Conservation (phyloP, 2,888 invertebrate species). For the Escarpia spicata region DNA sequence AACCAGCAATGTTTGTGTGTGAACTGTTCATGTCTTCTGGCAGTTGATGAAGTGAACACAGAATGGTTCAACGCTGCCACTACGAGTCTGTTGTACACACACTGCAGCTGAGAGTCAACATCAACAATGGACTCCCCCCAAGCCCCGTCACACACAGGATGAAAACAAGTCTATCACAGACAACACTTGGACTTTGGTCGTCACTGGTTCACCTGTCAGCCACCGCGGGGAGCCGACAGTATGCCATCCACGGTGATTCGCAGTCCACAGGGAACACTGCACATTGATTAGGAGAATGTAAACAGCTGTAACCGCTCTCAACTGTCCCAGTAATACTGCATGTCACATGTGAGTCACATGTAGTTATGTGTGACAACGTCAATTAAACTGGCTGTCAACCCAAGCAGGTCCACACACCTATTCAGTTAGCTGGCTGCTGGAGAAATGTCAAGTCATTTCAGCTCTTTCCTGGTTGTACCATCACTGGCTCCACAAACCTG, state of each 20-base stretch:
- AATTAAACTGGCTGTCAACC: neutral
- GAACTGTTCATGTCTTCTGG: neutral
- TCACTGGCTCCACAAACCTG: neutral
- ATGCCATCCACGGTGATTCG: neutral
- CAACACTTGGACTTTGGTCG: neutral
- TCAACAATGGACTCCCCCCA: neutral
- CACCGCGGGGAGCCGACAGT: neutral
- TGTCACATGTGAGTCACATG: neutral
- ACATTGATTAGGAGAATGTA: conserved; percentile 3
- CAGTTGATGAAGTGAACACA: neutral
- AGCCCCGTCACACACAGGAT: neutral
- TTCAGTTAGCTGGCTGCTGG: neutral
- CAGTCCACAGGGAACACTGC: neutral
- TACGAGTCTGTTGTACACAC: neutral
- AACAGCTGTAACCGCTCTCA: neutral
- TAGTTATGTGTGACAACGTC: neutral
- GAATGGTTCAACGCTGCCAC: neutral
- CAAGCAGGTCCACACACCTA: neutral
- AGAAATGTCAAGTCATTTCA: neutral
- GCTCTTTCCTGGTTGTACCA: neutral
- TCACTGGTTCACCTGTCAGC: neutral
- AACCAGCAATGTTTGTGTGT: neutral
- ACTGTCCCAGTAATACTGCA: neutral
- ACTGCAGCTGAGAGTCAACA: neutral
- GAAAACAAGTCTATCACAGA: neutral